Evolutionary conservation across 2,888 invertebrate genomes (phyloP), one percentile per base, ranked within the genome.

Genomic region (Spodoptera picta): DNA sequence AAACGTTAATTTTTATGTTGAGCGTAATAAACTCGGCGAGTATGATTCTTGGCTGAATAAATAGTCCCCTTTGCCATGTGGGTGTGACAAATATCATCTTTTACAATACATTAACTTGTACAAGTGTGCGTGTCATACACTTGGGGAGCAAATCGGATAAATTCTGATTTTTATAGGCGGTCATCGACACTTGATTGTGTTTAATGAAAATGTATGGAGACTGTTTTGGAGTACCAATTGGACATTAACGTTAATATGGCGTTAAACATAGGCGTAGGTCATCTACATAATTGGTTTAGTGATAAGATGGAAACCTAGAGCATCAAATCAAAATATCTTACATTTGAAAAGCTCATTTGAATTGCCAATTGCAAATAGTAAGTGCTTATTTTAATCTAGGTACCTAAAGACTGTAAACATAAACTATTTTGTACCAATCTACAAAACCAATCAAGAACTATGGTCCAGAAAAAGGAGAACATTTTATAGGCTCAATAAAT

Each of bases 21-120:
- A 47, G 14, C 23, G 12, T n/a, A 54, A 60, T 71, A 71, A 75
- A 64, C 27, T 60, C 42, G 7, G 47, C 19, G 47, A 54, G 67
- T 23, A 50, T 72, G 55, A 60, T 60, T 65, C 59, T 73, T 56
- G 47, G 66, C 49, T 49, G 48, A 59, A 53, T 76, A 59, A 65
- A 65, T 46, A 57, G 55, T 36, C 77, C 71, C 77, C 67, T 73
- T 60, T 65, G 52, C 57, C 79, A 80, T 72, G 73, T 82, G 83
- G 65, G 80, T 80, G 86, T 80, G 66, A 65, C 85, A 63, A 83
- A 84, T 68, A 56, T 58, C 51, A 81, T 83, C 43, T 67, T 60
- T 80, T 59, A 72, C 72, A 73, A 80, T 64, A 79, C 79, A 77
- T 54, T 78, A 78, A 60, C 48, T 75, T 54, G 48, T 63, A 58